Conservation (phyloP, 2,888 invertebrate genomes). For the Gerris lacustris region DNA sequence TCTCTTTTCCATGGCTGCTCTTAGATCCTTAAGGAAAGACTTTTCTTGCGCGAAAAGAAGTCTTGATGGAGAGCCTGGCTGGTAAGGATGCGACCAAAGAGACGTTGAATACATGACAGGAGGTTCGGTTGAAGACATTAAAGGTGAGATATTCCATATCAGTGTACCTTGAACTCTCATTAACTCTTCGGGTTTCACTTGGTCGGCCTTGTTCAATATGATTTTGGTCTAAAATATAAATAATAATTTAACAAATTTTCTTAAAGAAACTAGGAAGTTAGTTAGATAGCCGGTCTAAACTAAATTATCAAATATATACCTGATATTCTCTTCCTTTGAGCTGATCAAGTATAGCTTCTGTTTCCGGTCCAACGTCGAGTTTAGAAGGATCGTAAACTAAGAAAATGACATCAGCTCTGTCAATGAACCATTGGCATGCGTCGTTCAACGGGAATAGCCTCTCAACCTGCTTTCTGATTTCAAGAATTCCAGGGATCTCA, state of each 20-base stretch:
- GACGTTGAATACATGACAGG: slow-evolving; percentile 84
- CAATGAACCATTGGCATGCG: slow-evolving; percentile 94
- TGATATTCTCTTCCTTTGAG: slow-evolving; percentile 86
- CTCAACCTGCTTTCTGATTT: slow-evolving; percentile 85
- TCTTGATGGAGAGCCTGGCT: slow-evolving; percentile 65
- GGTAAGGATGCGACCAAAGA: slow-evolving; percentile 75
- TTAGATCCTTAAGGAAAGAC: slow-evolving; percentile 72
- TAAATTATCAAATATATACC: slow-evolving; percentile 38
- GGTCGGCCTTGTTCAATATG: slow-evolving; percentile 87
- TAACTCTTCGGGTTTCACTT: slow-evolving; percentile 79
- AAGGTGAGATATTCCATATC: slow-evolving; percentile 92
- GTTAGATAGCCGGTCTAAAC: not conserved
- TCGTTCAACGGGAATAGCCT: slow-evolving; percentile 89
- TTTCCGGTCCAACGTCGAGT: slow-evolving; percentile 87
- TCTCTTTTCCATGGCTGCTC: slow-evolving; percentile 71
- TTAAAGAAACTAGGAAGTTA: slow-evolving; percentile 7
- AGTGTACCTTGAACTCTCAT: slow-evolving; percentile 87
- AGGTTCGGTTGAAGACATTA: slow-evolving; percentile 88
- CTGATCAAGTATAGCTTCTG: slow-evolving; percentile 87
- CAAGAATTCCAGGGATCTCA: slow-evolving; percentile 89
- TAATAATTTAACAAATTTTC: not conserved
- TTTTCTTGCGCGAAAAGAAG: slow-evolving; percentile 79
- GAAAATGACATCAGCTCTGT: slow-evolving; percentile 88
- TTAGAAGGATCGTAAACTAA: slow-evolving; percentile 90
- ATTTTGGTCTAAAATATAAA: slow-evolving; percentile 60